These are phyloP conservation scores for Atrichornis clamosus DNA, from an alignment of 2,113 vertebrate genomes.

Conservation along the genomic window DNA sequence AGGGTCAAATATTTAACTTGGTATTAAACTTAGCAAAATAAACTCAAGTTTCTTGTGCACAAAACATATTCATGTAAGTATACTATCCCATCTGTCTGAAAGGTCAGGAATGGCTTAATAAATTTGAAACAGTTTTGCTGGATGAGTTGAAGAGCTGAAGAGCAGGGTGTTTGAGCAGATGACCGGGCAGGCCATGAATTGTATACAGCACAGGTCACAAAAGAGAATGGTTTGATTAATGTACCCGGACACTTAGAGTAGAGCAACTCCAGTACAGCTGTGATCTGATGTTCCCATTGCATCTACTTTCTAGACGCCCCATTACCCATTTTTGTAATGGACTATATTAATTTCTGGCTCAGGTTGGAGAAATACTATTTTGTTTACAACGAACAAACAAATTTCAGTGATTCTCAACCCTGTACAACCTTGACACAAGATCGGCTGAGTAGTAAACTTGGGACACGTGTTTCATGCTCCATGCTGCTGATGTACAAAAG, in stretches of 20 bases:
- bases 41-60: background rate
- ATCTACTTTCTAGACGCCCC: background rate
- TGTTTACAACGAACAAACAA: background rate
- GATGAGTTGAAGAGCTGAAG: background rate
- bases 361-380: background rate
- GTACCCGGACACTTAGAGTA: background rate
- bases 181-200: background rate
- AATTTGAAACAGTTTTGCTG: background rate
- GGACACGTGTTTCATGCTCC: accelerated
- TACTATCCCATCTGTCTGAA: background rate
- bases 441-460: background rate
- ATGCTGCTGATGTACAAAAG: background rate
- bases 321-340: background rate
- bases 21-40: conserved; percentile 17
- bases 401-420: background rate
- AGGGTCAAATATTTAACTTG: conserved; percentile 29
- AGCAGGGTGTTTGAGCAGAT: background rate
- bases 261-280: background rate
- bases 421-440: background rate
- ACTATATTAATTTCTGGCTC: background rate
- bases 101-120: background rate
- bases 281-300: background rate
- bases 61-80: background rate
- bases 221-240: background rate
- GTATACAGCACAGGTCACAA: background rate